phyloP scores from a whole-genome alignment of 2,113 vertebrate species.

The Lontra canadensis region DNA sequence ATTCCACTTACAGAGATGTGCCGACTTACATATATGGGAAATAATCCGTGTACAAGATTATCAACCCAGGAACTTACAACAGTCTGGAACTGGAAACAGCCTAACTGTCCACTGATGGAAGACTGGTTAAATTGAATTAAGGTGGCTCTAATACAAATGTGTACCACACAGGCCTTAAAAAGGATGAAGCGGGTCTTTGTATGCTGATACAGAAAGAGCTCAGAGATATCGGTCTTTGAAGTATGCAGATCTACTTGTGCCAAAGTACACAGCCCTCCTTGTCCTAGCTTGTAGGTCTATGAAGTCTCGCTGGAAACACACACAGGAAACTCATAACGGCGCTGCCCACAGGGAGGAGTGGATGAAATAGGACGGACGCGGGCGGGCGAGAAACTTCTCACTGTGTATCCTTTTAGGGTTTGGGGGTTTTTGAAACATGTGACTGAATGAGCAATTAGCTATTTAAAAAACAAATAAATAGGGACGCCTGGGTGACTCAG shows the following conservation, averaged over 20 bases:
- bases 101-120: not conserved
- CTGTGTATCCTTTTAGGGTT: not conserved
- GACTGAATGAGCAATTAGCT: not conserved
- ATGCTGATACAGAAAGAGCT: not conserved
- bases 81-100: not conserved
- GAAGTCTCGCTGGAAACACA: not conserved
- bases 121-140: not conserved
- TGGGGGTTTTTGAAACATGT: not conserved
- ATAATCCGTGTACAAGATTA: not conserved
- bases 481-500: no score
- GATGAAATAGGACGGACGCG: not conserved
- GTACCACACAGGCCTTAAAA: not conserved
- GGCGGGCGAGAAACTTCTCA: not conserved
- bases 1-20: not conserved
- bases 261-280: not conserved
- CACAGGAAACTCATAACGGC: not conserved
- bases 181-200: not conserved
- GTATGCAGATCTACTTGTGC: no score
- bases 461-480: not conserved
- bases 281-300: not conserved
- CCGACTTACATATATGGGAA: not conserved
- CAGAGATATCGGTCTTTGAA: not conserved
- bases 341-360: not conserved
- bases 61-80: not conserved
- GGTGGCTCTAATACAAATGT: not conserved